Evolutionary conservation across 92 coral and sea anemone species (phyloP).

Genomic region (Porites evermanni): DNA sequence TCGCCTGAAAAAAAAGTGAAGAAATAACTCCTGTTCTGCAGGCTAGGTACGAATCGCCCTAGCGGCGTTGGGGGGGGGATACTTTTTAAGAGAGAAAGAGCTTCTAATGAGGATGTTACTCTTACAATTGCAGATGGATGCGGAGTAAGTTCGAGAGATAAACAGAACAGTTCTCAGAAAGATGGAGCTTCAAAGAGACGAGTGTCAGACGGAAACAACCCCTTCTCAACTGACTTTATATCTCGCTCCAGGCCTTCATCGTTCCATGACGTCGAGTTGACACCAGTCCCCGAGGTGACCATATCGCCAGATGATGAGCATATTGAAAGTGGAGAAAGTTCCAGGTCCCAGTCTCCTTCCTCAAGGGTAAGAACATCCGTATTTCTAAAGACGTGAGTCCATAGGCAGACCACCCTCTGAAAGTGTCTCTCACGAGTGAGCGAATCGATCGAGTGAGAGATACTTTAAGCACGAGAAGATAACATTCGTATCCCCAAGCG

Average conservation of each 20-base stretch:
- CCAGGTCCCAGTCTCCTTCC: constrained; percentile 58
- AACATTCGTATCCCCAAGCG: too few species aligned
- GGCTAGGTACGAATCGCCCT: too few species aligned
- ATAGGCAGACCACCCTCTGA: neutral
- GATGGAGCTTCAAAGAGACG: constrained; percentile 51
- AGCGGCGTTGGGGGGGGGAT: too few species aligned
- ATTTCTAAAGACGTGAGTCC: neutral
- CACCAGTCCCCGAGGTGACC: constrained; percentile 79
- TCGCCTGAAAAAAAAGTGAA: too few species aligned
- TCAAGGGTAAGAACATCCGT: constrained; percentile 43
- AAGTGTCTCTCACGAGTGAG: too few species aligned
- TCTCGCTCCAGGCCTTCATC: constrained; percentile 69
- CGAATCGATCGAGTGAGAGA: too few species aligned
- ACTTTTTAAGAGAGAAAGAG: neutral
- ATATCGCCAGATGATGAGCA: constrained; percentile 55
- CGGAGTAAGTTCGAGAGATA: constrained; percentile 8
- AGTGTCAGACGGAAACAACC: constrained; percentile 67
- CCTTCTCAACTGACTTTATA: constrained; percentile 51
- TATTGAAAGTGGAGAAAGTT: constrained; percentile 31
- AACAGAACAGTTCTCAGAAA: neutral
- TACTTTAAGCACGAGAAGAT: too few species aligned
- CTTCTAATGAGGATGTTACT: neutral
- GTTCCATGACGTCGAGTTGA: constrained; percentile 71
- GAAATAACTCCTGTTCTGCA: too few species aligned
- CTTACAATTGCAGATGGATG: constrained; percentile 20